Base-by-base conservation (phyloP, 2,888 invertebrate genomes). In the Idaea dimidiata region DNA sequence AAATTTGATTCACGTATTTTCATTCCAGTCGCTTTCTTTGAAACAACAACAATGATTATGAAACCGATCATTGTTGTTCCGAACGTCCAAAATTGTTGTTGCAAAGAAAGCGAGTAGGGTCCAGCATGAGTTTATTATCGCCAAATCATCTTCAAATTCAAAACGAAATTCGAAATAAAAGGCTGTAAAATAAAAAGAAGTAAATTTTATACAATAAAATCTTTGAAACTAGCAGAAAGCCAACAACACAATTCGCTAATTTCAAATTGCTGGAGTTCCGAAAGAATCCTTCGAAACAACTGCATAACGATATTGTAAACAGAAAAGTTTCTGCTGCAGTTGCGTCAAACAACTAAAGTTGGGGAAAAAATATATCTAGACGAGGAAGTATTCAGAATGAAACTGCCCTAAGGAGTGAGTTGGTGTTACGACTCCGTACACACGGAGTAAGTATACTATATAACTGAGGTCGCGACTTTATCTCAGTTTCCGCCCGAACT, bases 401-500 rank as follows among this genome's bases (percentile, higher is more conserved):
- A 69, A 69, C 72, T 67, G 70, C 68, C 68, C 63, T 66, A 61
- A 72, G 65, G 65, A 72, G 66, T 60, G 65, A 76, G 71, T 68
- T 69, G 68, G 62, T 66, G 60, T 57, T 63, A 63, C 60, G 54
- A 54, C 16, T 43, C 54, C 16, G n/a, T 58, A 62, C 53, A 63
- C 59, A 63, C 59, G 56, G 17, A 59, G 59, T 43, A 56, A 54
- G 53, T 53, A 14, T 43, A 43, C 43, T 43, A 43, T 43, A 14
- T 88, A 84, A 88, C 84, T 75, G 83, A 80, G 84, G 84, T 81
- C 83, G 84, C 87, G 88, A 86, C 87, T 89, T 89, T 91, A 91
- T 91, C 90, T 86, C 76, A 86, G 87, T 87, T 90, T 91, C 90
- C 90, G 86, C 87, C 81, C 82, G 87, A 83, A 82, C 82, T 86